Evolutionary conservation across 2,113 vertebrate genomes (phyloP).

Genomic region (Grammomys dolichurus): DNA sequence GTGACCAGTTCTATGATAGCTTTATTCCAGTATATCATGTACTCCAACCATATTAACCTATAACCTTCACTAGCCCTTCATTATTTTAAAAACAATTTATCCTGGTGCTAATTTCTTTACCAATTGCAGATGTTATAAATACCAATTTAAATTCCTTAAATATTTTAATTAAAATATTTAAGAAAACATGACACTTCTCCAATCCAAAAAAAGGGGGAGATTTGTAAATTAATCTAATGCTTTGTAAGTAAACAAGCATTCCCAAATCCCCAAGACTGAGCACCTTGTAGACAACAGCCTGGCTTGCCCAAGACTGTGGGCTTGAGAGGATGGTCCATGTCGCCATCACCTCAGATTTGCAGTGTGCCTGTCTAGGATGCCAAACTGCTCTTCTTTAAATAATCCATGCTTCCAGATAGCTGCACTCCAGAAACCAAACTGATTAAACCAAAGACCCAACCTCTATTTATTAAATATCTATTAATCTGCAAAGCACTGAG

Average conservation of each 20-base stretch:
- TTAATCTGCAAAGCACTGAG: conserved; percentile 27
- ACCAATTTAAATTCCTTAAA: not conserved
- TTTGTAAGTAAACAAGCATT: not conserved
- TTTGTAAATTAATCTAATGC: not conserved
- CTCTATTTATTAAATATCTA: conserved; percentile 53
- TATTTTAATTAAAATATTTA: conserved; percentile 47
- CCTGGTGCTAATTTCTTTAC: conserved; percentile 22
- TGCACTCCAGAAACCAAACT: conserved; percentile 15
- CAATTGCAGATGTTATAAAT: not conserved
- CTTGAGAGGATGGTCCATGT: not conserved
- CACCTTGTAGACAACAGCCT: not conserved
- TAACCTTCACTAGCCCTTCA: not conserved
- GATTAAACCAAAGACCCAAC: conserved; percentile 14
- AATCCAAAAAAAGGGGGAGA: not conserved
- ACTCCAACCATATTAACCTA: not conserved
- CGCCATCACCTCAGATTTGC: not conserved
- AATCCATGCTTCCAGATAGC: conserved; percentile 34
- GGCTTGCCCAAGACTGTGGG: not conserved
- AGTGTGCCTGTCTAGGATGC: not conserved
- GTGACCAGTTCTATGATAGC: not conserved
- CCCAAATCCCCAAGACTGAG: not conserved
- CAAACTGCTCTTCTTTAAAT: not conserved
- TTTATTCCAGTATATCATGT: not conserved
- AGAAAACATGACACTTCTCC: not conserved
- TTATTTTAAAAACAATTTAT: conserved; percentile 14